These are phyloP conservation scores for Casuarius casuarius DNA, from an alignment of 2,113 vertebrate genomes.

Conservation along the genomic window DNA sequence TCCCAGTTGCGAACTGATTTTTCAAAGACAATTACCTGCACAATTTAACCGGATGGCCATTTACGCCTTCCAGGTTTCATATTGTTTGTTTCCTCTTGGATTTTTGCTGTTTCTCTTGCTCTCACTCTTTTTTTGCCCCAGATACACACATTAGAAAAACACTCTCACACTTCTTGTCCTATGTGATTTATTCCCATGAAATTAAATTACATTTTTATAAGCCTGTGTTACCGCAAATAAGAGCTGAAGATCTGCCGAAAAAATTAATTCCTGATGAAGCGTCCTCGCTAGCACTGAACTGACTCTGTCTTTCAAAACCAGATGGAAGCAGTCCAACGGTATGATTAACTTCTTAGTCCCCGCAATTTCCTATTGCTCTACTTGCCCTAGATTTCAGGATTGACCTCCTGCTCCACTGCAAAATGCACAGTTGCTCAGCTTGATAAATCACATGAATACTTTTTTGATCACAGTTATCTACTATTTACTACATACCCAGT, in stretches of 20 bases:
- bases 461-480: conserved; percentile 80
- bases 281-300: conserved; percentile 34
- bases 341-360: conserved; percentile 82
- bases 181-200: conserved; percentile 72
- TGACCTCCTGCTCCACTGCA: conserved; percentile 80
- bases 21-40: conserved; percentile 67
- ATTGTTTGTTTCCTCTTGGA: conserved; percentile 25
- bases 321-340: conserved; percentile 76
- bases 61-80: conserved; percentile 50
- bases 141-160: conserved; percentile 24
- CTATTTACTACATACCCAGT: conserved; percentile 75
- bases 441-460: conserved; percentile 79
- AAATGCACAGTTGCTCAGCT: conserved; percentile 73
- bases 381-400: conserved; percentile 79
- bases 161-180: conserved; percentile 56
- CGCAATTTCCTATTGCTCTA: conserved; percentile 75
- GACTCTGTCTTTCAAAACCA: conserved; percentile 69
- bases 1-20: conserved; percentile 57
- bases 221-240: conserved; percentile 72
- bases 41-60: conserved; percentile 49
- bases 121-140: neutral
- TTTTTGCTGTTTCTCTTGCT: conserved; percentile 21
- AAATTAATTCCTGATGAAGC: conserved; percentile 80
- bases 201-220: conserved; percentile 81
- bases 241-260: conserved; percentile 75